Conservation (phyloP, 2,797 vertebrate species). For the Lepilemur septentrionalis region DNA sequence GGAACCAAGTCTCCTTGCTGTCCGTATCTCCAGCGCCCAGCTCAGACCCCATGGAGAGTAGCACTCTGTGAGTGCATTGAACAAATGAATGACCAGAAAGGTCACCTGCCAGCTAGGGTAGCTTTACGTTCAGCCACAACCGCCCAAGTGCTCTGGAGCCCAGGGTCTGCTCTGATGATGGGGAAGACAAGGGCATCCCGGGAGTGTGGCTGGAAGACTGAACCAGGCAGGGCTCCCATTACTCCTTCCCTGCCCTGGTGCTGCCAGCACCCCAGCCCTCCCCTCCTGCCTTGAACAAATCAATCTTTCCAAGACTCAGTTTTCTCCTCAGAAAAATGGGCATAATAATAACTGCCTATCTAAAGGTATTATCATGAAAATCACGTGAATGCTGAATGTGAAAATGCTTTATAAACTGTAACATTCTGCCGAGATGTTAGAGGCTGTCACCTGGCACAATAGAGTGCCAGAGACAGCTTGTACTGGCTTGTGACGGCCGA, state of each 20-base stretch:
- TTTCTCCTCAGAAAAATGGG: neutral
- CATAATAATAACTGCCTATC: too few relatives aligned
- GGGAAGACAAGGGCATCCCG: neutral
- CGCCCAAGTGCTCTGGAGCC: fast-evolving
- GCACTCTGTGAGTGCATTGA: neutral
- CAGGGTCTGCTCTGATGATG: fast-evolving
- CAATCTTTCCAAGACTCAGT: neutral
- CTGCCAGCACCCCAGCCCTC: too few relatives aligned
- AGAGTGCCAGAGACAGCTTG: neutral
- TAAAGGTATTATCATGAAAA: too few relatives aligned
- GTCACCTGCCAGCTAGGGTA: neutral
- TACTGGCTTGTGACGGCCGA: fast-evolving
- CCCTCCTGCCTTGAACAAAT: neutral
- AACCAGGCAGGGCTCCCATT: neutral
- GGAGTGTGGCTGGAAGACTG: neutral
- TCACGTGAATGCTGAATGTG: too few relatives aligned
- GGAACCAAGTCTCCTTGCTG: neutral
- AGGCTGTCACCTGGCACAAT: neutral
- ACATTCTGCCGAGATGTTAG: neutral
- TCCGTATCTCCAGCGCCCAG: neutral
- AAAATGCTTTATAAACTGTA: too few relatives aligned
- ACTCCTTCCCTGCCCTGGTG: neutral
- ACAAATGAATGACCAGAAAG: neutral
- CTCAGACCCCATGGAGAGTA: neutral
- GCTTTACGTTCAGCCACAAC: neutral